A percentile compares a stretch with the other conserved stretches of the same genome.
These are phyloP conservation scores for Halocynthia aurantium DNA, from an alignment of 23 tunicate species.

Conservation along the genomic window DNA sequence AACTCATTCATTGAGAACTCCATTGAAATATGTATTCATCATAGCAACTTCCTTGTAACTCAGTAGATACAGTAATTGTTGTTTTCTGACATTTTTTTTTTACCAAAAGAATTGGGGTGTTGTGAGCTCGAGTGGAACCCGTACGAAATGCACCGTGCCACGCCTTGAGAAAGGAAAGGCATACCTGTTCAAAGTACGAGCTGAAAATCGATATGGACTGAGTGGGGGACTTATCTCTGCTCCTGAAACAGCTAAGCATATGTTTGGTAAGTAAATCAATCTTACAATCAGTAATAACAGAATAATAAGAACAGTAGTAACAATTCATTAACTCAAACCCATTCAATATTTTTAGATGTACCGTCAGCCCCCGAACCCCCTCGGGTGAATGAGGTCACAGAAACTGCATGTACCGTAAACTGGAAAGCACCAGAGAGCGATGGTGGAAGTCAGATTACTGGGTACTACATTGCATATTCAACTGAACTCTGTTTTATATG, in stretches of 20 bases:
- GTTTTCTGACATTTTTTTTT: background rate
- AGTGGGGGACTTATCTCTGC: slow-evolving; percentile 70
- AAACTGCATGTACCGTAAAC: slow-evolving; percentile 60
- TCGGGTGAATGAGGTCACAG: slow-evolving; percentile 55
- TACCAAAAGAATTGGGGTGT: slow-evolving; percentile 29
- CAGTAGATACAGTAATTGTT: no score
- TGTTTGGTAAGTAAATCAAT: slow-evolving; percentile 22
- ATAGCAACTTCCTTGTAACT: no score
- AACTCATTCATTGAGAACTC: no score
- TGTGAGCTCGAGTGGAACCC: slow-evolving; percentile 60
- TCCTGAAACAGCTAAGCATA: slow-evolving; percentile 82
- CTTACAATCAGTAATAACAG: background rate
- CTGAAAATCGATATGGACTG: slow-evolving; percentile 82
- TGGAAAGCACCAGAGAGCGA: slow-evolving; percentile 79
- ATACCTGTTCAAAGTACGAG: slow-evolving; percentile 85
- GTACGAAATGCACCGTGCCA: slow-evolving; percentile 77
- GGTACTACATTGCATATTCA: slow-evolving; percentile 19
- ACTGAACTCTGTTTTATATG: background rate
- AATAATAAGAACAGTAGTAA: no score
- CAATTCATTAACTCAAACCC: background rate
- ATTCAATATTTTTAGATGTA: slow-evolving; percentile 18
- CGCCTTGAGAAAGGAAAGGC: slow-evolving; percentile 63
- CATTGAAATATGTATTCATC: no score
- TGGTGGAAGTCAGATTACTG: slow-evolving; percentile 80
- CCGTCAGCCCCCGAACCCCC: slow-evolving; percentile 60